phyloP scores from a whole-genome alignment of 1,140 invertebrate species.

The Ladona fulva region DNA sequence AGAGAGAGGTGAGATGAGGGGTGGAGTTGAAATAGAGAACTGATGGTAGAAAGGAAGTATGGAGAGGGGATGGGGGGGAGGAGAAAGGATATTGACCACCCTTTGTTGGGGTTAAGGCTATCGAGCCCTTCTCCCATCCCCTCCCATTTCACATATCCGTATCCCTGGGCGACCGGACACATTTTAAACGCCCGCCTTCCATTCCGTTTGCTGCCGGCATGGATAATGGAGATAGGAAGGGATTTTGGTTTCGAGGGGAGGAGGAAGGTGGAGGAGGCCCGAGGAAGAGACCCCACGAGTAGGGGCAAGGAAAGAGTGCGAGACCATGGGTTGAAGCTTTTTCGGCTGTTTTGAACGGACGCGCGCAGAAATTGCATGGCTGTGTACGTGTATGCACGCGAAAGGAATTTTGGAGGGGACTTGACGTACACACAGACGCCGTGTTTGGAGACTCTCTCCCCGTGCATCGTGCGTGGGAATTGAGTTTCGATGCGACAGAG shows the following conservation, averaged over 20 bases:
- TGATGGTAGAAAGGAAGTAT: background rate
- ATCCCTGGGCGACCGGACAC: background rate
- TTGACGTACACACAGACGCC: too few relatives aligned
- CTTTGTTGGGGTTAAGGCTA: constrained; percentile 4
- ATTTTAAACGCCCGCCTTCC: background rate
- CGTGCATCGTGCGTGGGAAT: too few relatives aligned
- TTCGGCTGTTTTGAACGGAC: too few relatives aligned
- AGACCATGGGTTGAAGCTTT: too few relatives aligned
- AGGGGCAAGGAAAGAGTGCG: background rate
- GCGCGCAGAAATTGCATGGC: too few relatives aligned
- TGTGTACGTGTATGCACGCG: too few relatives aligned
- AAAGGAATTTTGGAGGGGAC: too few relatives aligned
- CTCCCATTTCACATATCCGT: background rate
- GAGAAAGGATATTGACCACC: constrained; percentile 4
- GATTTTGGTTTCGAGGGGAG: background rate
- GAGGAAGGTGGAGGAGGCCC: background rate
- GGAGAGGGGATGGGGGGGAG: background rate
- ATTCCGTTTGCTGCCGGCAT: background rate
- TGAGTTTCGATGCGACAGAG: too few relatives aligned
- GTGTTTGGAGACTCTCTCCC: too few relatives aligned
- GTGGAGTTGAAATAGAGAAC: background rate
- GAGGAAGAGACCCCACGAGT: background rate
- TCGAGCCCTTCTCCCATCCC: background rate
- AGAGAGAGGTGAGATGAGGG: background rate
- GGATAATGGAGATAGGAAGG: background rate